phyloP scores from a whole-genome alignment of 2,888 invertebrate species.

The Meteorus colon region DNA sequence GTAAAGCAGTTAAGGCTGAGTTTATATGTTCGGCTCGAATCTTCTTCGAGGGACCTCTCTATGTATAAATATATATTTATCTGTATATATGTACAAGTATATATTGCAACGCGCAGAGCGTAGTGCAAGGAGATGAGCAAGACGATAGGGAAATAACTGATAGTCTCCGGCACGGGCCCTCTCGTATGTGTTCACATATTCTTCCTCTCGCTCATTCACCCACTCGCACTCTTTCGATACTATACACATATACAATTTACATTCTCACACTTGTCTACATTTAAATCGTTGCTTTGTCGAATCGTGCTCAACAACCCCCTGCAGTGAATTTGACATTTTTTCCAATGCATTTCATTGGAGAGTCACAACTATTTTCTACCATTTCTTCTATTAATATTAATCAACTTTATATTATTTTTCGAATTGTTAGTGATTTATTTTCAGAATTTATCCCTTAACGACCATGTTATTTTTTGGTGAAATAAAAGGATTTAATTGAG shows the following conservation, averaged over 20 bases:
- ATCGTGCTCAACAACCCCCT: slow-evolving; percentile 60
- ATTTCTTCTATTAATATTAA: no score
- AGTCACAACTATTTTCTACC: slow-evolving; percentile 50
- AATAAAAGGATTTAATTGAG: slow-evolving; percentile 6
- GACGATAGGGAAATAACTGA: slow-evolving; percentile 67
- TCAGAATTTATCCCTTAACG: no score
- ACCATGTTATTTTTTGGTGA: no score
- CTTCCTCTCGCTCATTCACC: slow-evolving; percentile 19
- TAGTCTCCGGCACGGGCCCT: slow-evolving; percentile 60
- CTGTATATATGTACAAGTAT: slow-evolving; percentile 3
- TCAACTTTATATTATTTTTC: no score
- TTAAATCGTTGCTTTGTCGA: slow-evolving; percentile 52
- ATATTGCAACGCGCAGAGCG: slow-evolving; percentile 38
- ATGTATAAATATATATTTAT: slow-evolving; percentile 16
- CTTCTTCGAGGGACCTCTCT: neutral
- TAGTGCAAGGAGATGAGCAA: slow-evolving; percentile 64
- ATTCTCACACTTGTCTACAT: slow-evolving; percentile 30
- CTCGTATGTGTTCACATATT: slow-evolving; percentile 35
- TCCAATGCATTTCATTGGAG: slow-evolving; percentile 33
- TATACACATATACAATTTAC: slow-evolving; percentile 16
- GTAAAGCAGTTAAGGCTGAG: slow-evolving; percentile 71
- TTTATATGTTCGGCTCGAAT: slow-evolving; percentile 55
- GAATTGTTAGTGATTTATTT: no score
- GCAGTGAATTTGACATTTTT: slow-evolving; percentile 54
- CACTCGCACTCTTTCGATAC: slow-evolving; percentile 14